These are phyloP conservation scores for Agrypnus murinus DNA, from an alignment of 2,888 invertebrate genomes.

Conservation along the genomic window DNA sequence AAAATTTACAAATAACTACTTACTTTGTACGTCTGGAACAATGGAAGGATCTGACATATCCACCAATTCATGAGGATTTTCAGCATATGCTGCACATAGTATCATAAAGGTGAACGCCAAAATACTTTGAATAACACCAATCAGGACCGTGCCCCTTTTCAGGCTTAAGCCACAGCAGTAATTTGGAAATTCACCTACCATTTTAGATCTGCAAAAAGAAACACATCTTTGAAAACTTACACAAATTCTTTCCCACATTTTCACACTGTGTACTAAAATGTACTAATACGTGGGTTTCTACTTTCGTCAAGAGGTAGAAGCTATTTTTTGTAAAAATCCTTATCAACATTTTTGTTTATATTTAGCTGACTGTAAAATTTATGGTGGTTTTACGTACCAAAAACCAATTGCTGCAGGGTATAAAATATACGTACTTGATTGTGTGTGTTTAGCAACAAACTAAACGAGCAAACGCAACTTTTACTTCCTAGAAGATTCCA, in stretches of 20 bases:
- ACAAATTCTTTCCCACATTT: neutral
- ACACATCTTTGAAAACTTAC: neutral
- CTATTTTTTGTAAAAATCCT: neutral
- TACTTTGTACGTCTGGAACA: constrained; percentile 63
- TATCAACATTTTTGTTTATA: neutral
- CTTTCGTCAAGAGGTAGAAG: neutral
- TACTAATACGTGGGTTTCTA: neutral
- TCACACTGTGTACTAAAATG: neutral
- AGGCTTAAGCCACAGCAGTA: constrained; percentile 62
- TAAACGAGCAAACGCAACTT: constrained; percentile 1
- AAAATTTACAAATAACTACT: constrained; percentile 48
- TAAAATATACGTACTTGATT: neutral
- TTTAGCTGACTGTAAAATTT: constrained; percentile 7
- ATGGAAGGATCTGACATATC: constrained; percentile 66
- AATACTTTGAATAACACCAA: constrained; percentile 67
- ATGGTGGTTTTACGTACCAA: neutral
- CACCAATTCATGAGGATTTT: constrained; percentile 67
- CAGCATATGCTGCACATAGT: constrained; percentile 67
- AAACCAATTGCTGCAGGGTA: neutral
- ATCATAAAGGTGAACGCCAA: constrained; percentile 66
- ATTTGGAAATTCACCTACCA: constrained; percentile 56
- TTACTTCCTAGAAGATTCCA: constrained; percentile 28
- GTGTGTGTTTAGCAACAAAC: no score
- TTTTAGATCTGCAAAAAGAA: constrained; percentile 40
- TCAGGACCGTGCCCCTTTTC: constrained; percentile 67